Percentiles rank a stretch among this genome's conserved stretches.
phyloP scores from a whole-genome alignment of 2,797 vertebrate species.

The Malurus leucopterus region DNA sequence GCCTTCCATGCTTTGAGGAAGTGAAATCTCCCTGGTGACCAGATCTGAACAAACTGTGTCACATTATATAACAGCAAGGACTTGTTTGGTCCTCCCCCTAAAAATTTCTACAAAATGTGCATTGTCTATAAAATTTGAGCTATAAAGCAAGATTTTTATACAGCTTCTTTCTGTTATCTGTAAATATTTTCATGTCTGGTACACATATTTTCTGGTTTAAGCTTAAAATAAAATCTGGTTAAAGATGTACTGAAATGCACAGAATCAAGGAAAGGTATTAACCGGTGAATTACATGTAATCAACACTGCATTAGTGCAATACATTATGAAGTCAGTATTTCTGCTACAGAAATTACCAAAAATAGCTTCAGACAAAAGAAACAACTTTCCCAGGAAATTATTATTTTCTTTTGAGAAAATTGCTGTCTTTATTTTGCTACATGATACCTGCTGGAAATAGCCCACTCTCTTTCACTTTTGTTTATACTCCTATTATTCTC shows the following conservation, averaged over 20 bases:
- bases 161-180: neutral
- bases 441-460: neutral
- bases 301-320: neutral
- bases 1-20: neutral
- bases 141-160: neutral
- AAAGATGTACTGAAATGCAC: neutral
- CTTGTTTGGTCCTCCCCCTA: neutral
- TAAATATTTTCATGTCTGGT: neutral
- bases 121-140: neutral
- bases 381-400: neutral
- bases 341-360: neutral
- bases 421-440: neutral
- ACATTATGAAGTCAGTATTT: neutral
- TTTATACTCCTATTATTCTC: neutral
- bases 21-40: neutral
- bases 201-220: neutral
- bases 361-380: neutral
- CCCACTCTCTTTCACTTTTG: neutral
- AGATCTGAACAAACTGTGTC: neutral
- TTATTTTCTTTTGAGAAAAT: neutral
- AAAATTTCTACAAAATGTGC: neutral
- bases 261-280: neutral
- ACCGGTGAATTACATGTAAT: neutral
- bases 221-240: neutral
- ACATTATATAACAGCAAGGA: neutral